These are phyloP conservation scores for Wiebesia pumilae DNA, from an alignment of 1,140 invertebrate species.

Conservation along the genomic window DNA sequence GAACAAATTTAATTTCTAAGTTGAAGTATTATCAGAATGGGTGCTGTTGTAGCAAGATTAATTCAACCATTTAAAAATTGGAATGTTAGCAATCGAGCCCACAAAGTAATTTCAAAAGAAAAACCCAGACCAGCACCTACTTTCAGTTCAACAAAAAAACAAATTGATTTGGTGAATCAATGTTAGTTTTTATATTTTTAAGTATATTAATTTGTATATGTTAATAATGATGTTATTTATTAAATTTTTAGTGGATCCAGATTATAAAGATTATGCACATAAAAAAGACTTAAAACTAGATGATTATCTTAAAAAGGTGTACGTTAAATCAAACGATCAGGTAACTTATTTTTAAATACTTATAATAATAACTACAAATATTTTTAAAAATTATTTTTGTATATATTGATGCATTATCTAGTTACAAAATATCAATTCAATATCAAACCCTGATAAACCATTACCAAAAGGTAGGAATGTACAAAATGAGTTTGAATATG, in stretches of 20 bases:
- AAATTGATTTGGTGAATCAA: slow-evolving; percentile 79
- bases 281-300: slow-evolving; percentile 78
- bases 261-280: slow-evolving; percentile 76
- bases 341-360: slow-evolving; percentile 56
- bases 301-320: slow-evolving; percentile 80
- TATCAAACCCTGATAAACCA: slow-evolving; percentile 59
- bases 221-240: slow-evolving; percentile 33
- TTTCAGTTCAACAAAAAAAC: slow-evolving; percentile 76
- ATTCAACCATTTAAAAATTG: slow-evolving; percentile 76
- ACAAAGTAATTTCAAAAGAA: slow-evolving; percentile 79
- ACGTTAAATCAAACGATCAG: slow-evolving; percentile 78
- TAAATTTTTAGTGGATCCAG: slow-evolving; percentile 76
- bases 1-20: not conserved
- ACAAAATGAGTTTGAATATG: slow-evolving; percentile 64
- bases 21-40: slow-evolving; percentile 70
- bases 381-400: slow-evolving; percentile 1
- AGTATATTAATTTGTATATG: slow-evolving; percentile 27
- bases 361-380: slow-evolving; percentile 25
- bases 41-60: slow-evolving; percentile 71
- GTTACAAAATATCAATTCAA: slow-evolving; percentile 51
- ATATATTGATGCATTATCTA: slow-evolving; percentile 34
- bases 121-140: slow-evolving; percentile 81
- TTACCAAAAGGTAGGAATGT: slow-evolving; percentile 72
- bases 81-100: slow-evolving; percentile 83
- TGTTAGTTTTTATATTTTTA: slow-evolving; percentile 66